Evolutionary conservation across 1,140 invertebrate species (phyloP), one percentile per base, ranked within the genome.

Genomic region (Drosophila ogumai): DNA sequence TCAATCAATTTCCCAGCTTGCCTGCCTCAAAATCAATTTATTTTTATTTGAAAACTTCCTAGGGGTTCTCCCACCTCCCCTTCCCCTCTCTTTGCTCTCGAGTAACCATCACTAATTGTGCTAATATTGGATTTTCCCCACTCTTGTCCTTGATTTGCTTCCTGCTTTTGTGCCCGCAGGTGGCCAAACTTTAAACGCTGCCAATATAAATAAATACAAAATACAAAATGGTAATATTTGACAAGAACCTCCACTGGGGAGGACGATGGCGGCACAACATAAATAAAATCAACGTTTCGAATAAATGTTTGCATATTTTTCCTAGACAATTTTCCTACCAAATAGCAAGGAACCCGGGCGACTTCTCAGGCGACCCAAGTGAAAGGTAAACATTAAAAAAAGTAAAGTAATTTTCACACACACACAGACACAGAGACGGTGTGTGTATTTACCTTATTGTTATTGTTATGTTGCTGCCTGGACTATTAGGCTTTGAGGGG

Each of bases 291-390:
- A 90, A 88, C 85, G 81, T 88, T 55, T 84, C 85, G 54, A 88
- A 90, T 88, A 90, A 88, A 88, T 84, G 85, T 88, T 88, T 88
- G 85, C 84, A 88, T 88, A 90, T 87, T 84, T 73, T 87, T 87
- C 72, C 76, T 87, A 88, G 82, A 88, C 84, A 75, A 81, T 61
- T 85, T 55, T 86, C 47, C 74, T 12, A 2, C 9, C 28, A 32
- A 86, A 81, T 77, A 88, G 69, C 71, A 28, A 28, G 46, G 25
- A 75, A 58, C 59, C 65, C 31, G 60, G 63, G 22, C 32, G 28
- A 17, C 47, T 52, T 49, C 49, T 55, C 55, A 54, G 47, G 43
- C 34, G n/a, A 9, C 15, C 40, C 55, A 60, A 77, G 74, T 76
- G 61, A 52, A 78, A 78, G 50, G 75, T 78, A 78, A 78, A 71